Percentiles rank a stretch among this genome's conserved stretches.
These are phyloP conservation scores for Silurus aristotelis DNA, from an alignment of 2,797 vertebrate genomes.

Conservation along the genomic window DNA sequence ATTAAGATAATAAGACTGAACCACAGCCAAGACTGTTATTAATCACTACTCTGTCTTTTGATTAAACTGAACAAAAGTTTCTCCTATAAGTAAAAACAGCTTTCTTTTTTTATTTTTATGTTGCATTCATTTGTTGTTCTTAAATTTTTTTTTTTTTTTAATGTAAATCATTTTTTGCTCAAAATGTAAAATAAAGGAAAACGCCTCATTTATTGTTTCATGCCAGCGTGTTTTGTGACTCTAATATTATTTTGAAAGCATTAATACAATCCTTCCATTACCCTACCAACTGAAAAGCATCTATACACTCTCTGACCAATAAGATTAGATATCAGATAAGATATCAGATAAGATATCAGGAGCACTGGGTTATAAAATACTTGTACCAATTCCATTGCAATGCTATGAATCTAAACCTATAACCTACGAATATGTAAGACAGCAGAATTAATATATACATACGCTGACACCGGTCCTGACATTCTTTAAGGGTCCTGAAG, in stretches of 20 bases:
- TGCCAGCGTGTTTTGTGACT: no score
- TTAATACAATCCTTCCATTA: neutral
- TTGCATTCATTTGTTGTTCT: neutral
- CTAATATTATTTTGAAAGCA: neutral
- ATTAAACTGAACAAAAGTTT: neutral
- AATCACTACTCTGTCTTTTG: neutral
- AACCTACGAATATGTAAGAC: neutral
- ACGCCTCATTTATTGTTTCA: no score
- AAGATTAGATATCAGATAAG: neutral
- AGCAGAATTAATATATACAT: conserved; percentile 16
- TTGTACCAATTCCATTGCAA: neutral
- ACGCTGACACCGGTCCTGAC: conserved; percentile 76
- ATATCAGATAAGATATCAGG: neutral
- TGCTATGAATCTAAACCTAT: neutral
- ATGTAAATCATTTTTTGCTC: neutral
- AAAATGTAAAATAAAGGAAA: no score
- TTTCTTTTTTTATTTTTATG: no score
- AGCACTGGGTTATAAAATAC: neutral
- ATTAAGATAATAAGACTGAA: conserved; percentile 22
- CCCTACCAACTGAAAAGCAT: neutral
- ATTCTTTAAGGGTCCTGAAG: conserved; percentile 78
- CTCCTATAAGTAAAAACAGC: neutral
- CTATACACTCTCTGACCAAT: neutral
- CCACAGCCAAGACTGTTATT: conserved; percentile 4
- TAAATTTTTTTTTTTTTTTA: no score